Evolutionary conservation across 2,888 invertebrate species (phyloP), one percentile per base, ranked within the genome.

Genomic region (Mamestra brassicae): DNA sequence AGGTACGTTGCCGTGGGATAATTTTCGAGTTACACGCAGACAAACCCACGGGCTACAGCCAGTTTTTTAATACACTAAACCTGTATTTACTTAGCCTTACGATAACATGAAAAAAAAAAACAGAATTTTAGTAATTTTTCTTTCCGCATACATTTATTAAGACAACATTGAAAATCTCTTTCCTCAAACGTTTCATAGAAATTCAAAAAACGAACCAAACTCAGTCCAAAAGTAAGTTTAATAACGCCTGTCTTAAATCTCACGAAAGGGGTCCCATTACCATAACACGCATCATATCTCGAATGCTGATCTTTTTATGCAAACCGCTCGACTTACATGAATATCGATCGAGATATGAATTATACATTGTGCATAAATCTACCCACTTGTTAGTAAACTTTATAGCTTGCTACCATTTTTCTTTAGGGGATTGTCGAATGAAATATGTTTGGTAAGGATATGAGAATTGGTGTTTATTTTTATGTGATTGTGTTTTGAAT

Each of bases 331-430:
- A 85, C 89, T 89, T 88, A 78, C 87, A 89, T 88, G 88, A 85
- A 86, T 88, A 89, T 89, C 88, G 87, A 87, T 85, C 73, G 72
- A 36, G 7, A 65, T 64, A 62, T 89, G 87, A 85, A 88, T 87
- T 82, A 87, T 74, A 86, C 84, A 88, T 89, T 71, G 58, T 71
- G 73, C 83, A 84, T 84, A 83, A 81, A 83, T 76, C 73, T 67
- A 71, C 58, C 62, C 66, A 75, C 61, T 74, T 79, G 68, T 74
- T 71, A 71, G 65, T 69, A 71, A 74, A 69, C 7, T 69, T 74
- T 76, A 77, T 71, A 34, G 58, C 57, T 68, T 80, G 26, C 62
- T 71, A 42, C 55, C 65, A 71, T 72, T 83, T 67, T 80, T 72
- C 61, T 69, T 55, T 55, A 4, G 62, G 42, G 45, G 54, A 58